These are phyloP conservation scores for Oxyura jamaicensis DNA, from an alignment of 2,113 vertebrate genomes.

Conservation along the genomic window DNA sequence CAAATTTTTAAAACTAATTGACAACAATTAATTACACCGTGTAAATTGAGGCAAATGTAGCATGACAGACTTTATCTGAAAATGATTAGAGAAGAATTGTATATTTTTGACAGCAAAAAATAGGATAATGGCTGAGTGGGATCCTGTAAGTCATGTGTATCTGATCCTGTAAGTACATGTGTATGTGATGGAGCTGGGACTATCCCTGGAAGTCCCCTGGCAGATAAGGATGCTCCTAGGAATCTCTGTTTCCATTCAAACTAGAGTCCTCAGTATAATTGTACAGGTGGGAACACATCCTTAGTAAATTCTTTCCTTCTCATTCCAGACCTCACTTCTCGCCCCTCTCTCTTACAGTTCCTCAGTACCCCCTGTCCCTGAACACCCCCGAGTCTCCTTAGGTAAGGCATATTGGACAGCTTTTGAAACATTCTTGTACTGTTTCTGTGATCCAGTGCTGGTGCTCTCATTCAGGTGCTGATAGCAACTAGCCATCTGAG, in stretches of 20 bases:
- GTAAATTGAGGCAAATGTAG: neutral
- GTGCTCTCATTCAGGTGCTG: neutral
- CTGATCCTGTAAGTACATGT: neutral
- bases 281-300: neutral
- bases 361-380: neutral
- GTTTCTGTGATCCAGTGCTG: neutral
- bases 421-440: neutral
- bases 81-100: neutral
- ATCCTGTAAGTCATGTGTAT: neutral
- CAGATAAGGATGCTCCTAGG: neutral
- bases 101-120: neutral
- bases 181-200: neutral
- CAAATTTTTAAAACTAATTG: neutral
- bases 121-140: neutral
- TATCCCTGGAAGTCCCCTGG: neutral
- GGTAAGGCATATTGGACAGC: neutral
- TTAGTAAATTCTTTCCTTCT: neutral
- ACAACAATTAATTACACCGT: neutral
- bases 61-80: neutral
- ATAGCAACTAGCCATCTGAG: neutral
- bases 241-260: neutral
- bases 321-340: neutral
- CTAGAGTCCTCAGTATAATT: neutral
- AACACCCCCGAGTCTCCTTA: neutral
- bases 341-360: neutral